Conservation (phyloP, 1,140 invertebrate species). For the Cydia amplana region DNA sequence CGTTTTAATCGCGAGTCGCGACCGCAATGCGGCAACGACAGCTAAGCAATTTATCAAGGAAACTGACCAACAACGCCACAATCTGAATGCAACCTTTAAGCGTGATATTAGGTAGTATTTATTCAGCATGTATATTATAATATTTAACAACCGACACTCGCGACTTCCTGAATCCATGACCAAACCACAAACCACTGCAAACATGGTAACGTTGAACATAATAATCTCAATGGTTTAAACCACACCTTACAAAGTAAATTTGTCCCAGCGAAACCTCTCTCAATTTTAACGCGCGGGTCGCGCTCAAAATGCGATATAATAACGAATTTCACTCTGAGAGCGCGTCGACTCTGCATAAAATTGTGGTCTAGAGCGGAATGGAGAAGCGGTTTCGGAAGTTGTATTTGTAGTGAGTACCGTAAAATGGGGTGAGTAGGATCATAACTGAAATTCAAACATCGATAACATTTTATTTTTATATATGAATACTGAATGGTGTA, state of each 20-base stretch:
- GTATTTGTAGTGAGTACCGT: too few relatives aligned
- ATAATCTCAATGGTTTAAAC: slow-evolving; percentile 37
- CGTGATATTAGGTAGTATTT: background rate
- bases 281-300: slow-evolving; percentile 55
- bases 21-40: too few relatives aligned
- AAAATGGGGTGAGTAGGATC: too few relatives aligned
- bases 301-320: slow-evolving; percentile 62
- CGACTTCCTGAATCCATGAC: background rate
- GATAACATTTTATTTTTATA: too few relatives aligned
- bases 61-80: too few relatives aligned
- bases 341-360: slow-evolving; percentile 44
- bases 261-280: slow-evolving; percentile 52
- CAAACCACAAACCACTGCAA: slow-evolving; percentile 20
- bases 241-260: slow-evolving; percentile 66
- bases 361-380: slow-evolving; percentile 36
- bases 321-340: slow-evolving; percentile 63
- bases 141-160: background rate
- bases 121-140: too few relatives aligned
- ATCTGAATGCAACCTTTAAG: too few relatives aligned
- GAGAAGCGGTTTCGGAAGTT: background rate
- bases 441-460: too few relatives aligned
- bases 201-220: slow-evolving; percentile 3
- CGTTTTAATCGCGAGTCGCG: too few relatives aligned
- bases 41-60: too few relatives aligned
- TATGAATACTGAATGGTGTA: too few relatives aligned